Evolutionary conservation across 2,888 invertebrate species (phyloP), one percentile per base, ranked within the genome.

Genomic region (Metacarcinus magister): DNA sequence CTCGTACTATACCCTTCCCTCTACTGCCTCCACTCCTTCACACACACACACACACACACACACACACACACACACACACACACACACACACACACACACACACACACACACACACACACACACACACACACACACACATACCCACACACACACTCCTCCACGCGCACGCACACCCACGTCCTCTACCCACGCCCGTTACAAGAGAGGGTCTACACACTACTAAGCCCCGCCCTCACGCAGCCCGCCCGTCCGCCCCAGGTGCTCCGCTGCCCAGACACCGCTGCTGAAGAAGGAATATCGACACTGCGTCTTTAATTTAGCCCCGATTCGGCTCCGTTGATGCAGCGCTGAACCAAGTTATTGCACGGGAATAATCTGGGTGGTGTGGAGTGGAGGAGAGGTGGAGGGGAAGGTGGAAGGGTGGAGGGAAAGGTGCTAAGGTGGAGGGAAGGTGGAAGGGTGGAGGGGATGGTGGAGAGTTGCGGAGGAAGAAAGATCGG

Each of bases 331-430:
- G 28, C 82, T 82, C 32, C 28, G 82, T 82, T 82, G 82, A 82
- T 82, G 82, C 82, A 32, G 82, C 82, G 82, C 16, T 32, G 82
- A 82, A 82, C 32, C 32, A 13, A 82, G 32, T 82, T 82, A 82
- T 82, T 82, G 82, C 82, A 82, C 82, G 82, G 82, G 82, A 82
- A 82, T 82, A 82, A 82, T 82, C 82, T 82, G 82, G 82, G 23
- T 8, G 32, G 82, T 10, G 82, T 32, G 82, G 23, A 28, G 82
- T n/a, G 32, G 82, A 32, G 67, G 32, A 67, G 67, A 5, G n/a
- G 23, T 5, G 5, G 7, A 82, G 82, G 82, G 8, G 2, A 0
- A n/a, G 67, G n/a, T 23, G 67, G 67, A 19, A 54, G 54, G 54
- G 16, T 19, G 10, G 19, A 13, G 54, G 2, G 67, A 5, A 67